Percentiles rank a stretch among this genome's conserved stretches.
These are phyloP conservation scores for Tuta absoluta DNA, from an alignment of 2,888 invertebrate genomes.

Conservation along the genomic window DNA sequence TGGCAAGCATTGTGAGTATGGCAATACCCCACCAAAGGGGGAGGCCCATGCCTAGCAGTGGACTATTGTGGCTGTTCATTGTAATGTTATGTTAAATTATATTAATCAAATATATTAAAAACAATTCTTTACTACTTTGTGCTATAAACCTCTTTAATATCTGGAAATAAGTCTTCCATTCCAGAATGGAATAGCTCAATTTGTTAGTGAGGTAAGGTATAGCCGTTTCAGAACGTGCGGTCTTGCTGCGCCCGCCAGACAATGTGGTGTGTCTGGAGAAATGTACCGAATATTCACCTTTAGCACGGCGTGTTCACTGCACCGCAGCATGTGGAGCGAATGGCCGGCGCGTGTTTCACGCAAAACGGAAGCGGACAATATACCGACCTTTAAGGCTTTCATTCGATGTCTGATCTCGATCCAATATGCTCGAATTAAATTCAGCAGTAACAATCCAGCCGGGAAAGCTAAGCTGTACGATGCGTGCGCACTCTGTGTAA, in stretches of 20 bases:
- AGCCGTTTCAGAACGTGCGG: neutral
- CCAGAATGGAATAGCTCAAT: conserved; percentile 10
- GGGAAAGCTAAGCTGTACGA: conserved; percentile 14
- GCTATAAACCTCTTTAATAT: conserved; percentile 20
- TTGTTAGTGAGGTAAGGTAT: neutral
- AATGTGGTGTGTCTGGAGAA: conserved; percentile 25
- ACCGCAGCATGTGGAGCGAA: conserved; percentile 18
- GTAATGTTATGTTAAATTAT: too few species aligned
- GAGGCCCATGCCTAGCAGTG: too few species aligned
- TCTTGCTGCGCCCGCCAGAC: conserved; percentile 8
- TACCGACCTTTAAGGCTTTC: neutral
- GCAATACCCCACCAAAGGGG: too few species aligned
- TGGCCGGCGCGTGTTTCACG: conserved; percentile 10
- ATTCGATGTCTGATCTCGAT: neutral
- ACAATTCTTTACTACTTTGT: conserved; percentile 38
- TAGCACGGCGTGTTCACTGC: conserved; percentile 10
- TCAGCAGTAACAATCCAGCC: conserved; percentile 8
- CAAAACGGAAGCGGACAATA: conserved; percentile 17
- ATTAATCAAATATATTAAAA: too few species aligned
- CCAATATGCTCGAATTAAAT: conserved; percentile 8
- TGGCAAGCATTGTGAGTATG: too few species aligned
- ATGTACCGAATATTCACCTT: conserved; percentile 29
- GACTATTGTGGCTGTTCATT: too few species aligned
- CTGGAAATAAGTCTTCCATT: conserved; percentile 16
- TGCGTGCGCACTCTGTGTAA: conserved; percentile 40